Evolutionary conservation across 2,113 vertebrate genomes (phyloP).

Genomic region (Xenopus tropicalis): UCB_Xtro_10.0 CM004451.2:33647501-33648000

Average conservation of each 20-base stretch:
- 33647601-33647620: slow-evolving; percentile 47
- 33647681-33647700: slow-evolving; percentile 11
- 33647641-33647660: slow-evolving; percentile 45
- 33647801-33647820: neutral
- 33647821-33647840: neutral
- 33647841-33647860: neutral
- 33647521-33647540: slow-evolving; percentile 21
- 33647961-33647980: too few relatives aligned
- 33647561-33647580: slow-evolving; percentile 38
- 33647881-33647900: too few relatives aligned
- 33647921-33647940: too few relatives aligned
- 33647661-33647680: slow-evolving; percentile 42
- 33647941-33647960: too few relatives aligned
- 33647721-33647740: neutral
- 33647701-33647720: neutral
- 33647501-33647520: slow-evolving; percentile 50
- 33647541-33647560: slow-evolving; percentile 26
- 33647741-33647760: neutral
- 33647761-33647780: neutral
- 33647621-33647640: slow-evolving; percentile 46
- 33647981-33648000: too few relatives aligned
- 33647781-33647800: neutral
- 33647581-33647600: slow-evolving; percentile 43
- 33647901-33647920: too few relatives aligned
- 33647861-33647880: too few relatives aligned